Evolutionary conservation across 1,140 invertebrate species (phyloP), one percentile per base, ranked within the genome.

Genomic region (Anthonomus grandis): DNA sequence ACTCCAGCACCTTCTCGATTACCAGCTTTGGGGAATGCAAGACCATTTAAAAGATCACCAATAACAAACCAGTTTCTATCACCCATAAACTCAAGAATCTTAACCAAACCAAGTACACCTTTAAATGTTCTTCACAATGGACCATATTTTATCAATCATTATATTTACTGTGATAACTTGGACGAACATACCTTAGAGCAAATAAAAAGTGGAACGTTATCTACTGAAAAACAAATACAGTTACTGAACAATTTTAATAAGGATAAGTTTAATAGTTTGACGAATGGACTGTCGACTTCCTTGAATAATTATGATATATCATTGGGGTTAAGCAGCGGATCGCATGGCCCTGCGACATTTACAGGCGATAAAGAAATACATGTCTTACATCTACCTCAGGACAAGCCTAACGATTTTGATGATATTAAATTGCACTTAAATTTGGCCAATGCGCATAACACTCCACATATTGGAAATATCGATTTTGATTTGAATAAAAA

Each of bases 401-500:
- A 50, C 2, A 41, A 50, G 25, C 24, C 46, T 22, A 24, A 34
- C n/a, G 27, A 48, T 21, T 44, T 39, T 27, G 45, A 55, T n/a
- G 52, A 55, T 46, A 38, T 55, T 4, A 55, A 46, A 8, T 13
- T 56, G 13, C 54, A 57, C 15, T 38, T 49, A 5, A 23, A 23
- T 2, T 15, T 48, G 13, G 23, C 38, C 1, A 45, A 57, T 38
- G 38, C 47, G 15, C 55, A 49, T 34, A n/a, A 45, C 22, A 25
- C 24, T n/a, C 39, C 55, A 1, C 15, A 53, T 23, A 8, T 19
- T 2, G 19, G 36, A 4, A 34, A 46, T 8, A 45, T 58, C 10
- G 49, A 59, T 23, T 47, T 59, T 21, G 49, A 59, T 12, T 19
- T 53, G 10, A 59, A 59, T 24, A 49, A 59, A 23, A 10, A 59